A percentile compares a stretch with the other conserved stretches of the same genome.
Evolutionary conservation across 92 coral and sea anemone species (phyloP).

Genomic region (Siderastrea siderea): DNA sequence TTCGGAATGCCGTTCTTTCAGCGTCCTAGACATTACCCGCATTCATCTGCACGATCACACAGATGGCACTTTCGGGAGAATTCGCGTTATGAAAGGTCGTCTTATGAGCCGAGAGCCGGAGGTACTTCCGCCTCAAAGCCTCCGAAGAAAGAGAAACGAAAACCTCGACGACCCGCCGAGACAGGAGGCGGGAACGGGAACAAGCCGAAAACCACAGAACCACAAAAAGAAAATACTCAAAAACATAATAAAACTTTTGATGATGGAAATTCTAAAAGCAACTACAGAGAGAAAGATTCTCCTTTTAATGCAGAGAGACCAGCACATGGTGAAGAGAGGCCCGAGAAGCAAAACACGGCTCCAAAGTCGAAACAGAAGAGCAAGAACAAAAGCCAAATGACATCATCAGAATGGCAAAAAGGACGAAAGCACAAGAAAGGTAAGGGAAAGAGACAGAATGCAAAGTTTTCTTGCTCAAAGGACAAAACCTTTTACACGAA

Average conservation of each 20-base stretch:
- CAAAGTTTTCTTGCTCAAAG: neutral
- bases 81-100: neutral
- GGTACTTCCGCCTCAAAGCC: slow-evolving; percentile 1
- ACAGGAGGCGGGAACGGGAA: neutral
- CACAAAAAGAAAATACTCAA: neutral
- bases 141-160: slow-evolving; percentile 4
- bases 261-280: neutral
- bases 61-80: slow-evolving; percentile 12
- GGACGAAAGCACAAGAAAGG: slow-evolving; percentile 36
- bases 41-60: slow-evolving; percentile 8
- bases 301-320: neutral
- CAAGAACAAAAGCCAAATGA: slow-evolving; percentile 34
- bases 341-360: neutral
- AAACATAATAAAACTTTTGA: neutral
- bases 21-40: slow-evolving; percentile 12
- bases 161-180: neutral
- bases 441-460: slow-evolving; percentile 9
- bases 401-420: slow-evolving; percentile 41
- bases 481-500: neutral
- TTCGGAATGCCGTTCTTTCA: slow-evolving; percentile 26
- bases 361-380: slow-evolving; percentile 21
- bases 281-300: neutral
- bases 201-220: neutral
- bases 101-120: neutral
- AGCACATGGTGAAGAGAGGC: neutral